Conservation (phyloP, 2,888 invertebrate species). For the Gonocerus acuteangulatus region DNA sequence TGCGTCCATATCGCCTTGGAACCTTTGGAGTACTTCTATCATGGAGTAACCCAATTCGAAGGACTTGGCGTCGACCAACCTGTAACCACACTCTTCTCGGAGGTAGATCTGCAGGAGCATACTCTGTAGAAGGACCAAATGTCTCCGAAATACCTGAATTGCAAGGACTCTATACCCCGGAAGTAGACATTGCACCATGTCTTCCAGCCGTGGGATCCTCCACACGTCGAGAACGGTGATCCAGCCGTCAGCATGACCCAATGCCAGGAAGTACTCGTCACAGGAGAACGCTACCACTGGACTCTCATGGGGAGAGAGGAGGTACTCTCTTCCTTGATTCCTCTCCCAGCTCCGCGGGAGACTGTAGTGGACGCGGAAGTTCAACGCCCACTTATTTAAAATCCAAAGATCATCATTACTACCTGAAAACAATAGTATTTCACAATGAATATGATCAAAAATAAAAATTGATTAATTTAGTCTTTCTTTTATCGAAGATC, state of each 20-base stretch:
- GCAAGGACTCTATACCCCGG: slow-evolving; percentile 13
- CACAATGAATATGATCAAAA: no score
- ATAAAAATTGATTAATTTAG: no score
- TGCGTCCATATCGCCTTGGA: slow-evolving; percentile 6
- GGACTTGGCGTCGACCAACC: slow-evolving; percentile 30
- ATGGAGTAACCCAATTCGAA: slow-evolving; percentile 28
- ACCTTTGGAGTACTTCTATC: slow-evolving; percentile 27
- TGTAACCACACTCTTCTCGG: background rate
- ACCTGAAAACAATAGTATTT: no score
- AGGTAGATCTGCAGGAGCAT: slow-evolving; percentile 31
- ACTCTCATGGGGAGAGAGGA: slow-evolving; percentile 16
- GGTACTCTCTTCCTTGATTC: slow-evolving; percentile 18
- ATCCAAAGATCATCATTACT: slow-evolving; percentile 13
- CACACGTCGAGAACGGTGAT: slow-evolving; percentile 29
- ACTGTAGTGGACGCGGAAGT: slow-evolving; percentile 23
- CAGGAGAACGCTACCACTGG: slow-evolving; percentile 24
- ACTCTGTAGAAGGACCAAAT: slow-evolving; percentile 26
- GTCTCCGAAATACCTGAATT: slow-evolving; percentile 9
- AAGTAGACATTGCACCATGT: slow-evolving; percentile 14
- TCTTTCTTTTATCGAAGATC: no score
- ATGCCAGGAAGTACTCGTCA: slow-evolving; percentile 21
- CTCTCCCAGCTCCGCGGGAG: slow-evolving; percentile 29
- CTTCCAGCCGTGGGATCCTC: slow-evolving; percentile 21
- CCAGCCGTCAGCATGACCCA: slow-evolving; percentile 22
- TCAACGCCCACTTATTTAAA: slow-evolving; percentile 28